Evolutionary conservation across 2,113 vertebrate genomes (phyloP).

Genomic region (Calonectris borealis): DNA sequence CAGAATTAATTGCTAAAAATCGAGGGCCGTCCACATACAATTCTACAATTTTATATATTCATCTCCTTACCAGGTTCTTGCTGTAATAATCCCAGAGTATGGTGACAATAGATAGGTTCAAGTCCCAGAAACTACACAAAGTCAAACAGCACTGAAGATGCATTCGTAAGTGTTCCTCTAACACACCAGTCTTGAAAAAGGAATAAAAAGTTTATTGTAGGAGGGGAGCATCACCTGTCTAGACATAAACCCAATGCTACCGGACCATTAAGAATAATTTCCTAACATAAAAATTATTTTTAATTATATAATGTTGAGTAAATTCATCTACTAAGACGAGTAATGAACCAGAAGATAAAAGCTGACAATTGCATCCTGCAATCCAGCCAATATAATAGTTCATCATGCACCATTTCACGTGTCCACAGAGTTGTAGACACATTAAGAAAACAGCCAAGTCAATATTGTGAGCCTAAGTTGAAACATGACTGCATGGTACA

Average conservation of each 20-base stretch:
- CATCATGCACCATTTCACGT: background rate
- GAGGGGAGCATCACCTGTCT: background rate
- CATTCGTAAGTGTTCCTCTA: constrained; percentile 92
- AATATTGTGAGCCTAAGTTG: background rate
- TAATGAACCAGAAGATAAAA: background rate
- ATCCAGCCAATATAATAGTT: background rate
- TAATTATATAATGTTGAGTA: background rate
- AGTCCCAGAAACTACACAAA: constrained; percentile 86
- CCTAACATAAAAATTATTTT: background rate
- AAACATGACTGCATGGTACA: background rate
- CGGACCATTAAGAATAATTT: background rate
- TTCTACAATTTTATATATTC: background rate
- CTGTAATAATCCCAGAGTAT: constrained; percentile 94
- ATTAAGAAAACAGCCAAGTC: background rate
- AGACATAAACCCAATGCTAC: background rate
- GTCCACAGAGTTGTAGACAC: background rate
- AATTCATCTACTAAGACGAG: background rate
- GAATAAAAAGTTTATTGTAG: background rate
- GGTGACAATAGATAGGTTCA: constrained; percentile 81
- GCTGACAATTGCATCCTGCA: background rate
- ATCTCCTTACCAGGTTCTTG: constrained; percentile 87
- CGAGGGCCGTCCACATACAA: background rate
- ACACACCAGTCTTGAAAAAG: constrained; percentile 62
- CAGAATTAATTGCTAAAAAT: background rate
- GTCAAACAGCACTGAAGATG: constrained; percentile 91